These are phyloP conservation scores for cattle (Bos taurus) DNA, from an alignment of 2,113 vertebrate genomes.

Conservation along the genomic window DNA sequence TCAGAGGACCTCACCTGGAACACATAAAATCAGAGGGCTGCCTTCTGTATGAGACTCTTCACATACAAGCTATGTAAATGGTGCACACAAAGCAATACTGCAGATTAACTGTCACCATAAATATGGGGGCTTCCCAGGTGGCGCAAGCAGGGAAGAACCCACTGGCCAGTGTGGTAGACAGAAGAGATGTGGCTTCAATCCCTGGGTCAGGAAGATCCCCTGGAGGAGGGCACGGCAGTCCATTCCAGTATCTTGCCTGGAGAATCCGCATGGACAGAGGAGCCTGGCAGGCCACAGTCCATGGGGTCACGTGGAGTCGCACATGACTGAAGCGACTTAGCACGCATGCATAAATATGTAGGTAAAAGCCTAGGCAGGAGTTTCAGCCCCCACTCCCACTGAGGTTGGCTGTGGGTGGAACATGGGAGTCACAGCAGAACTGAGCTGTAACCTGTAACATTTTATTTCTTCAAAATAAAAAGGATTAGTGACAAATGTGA, in stretches of 20 bases:
- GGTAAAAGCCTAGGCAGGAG: too few species aligned
- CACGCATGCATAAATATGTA: accelerated
- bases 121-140: background rate
- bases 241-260: background rate
- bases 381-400: accelerated
- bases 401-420: background rate
- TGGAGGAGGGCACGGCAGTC: background rate
- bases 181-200: background rate
- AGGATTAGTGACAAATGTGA: background rate
- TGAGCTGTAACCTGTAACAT: background rate
- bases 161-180: background rate
- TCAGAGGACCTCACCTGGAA: accelerated
- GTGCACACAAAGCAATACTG: accelerated
- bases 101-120: background rate
- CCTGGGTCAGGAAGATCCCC: background rate
- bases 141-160: background rate
- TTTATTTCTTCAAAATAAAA: background rate
- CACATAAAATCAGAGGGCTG: background rate
- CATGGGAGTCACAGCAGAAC: background rate
- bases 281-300: background rate
- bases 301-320: background rate
- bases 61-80: accelerated
- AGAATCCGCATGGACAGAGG: background rate
- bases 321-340: background rate
- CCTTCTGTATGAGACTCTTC: accelerated